A percentile compares a stretch with the other conserved stretches of the same genome.
phyloP scores from a whole-genome alignment of 2,888 invertebrate genomes.

The Phlogophora meticulosa region DNA sequence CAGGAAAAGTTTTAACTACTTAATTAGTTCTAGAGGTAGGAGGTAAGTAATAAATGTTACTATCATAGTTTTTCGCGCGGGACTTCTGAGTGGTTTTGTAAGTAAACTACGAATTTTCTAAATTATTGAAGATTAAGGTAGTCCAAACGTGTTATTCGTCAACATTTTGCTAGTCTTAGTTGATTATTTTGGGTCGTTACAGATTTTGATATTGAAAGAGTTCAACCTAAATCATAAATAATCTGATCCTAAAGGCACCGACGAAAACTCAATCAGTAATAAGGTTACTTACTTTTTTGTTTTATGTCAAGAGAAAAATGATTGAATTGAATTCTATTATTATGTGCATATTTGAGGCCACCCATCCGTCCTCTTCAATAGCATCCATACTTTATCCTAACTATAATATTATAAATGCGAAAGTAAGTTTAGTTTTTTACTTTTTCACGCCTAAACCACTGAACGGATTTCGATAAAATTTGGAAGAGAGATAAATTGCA shows the following conservation, averaged over 20 bases:
- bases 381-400: no score
- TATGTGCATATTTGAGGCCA: neutral
- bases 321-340: neutral
- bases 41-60: constrained; percentile 25
- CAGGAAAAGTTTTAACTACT: constrained; percentile 59
- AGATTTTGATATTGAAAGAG: constrained; percentile 6
- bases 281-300: neutral
- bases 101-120: no score
- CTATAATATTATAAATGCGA: no score
- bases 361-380: neutral
- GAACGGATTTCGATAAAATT: no score
- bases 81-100: constrained; percentile 3
- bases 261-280: constrained; percentile 17
- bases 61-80: constrained; percentile 28
- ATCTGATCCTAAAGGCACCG: neutral
- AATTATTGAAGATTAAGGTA: no score
- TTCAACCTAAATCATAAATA: constrained; percentile 12
- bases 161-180: no score
- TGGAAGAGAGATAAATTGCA: no score
- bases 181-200: neutral
- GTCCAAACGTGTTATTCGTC: no score
- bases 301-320: no score
- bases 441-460: no score
- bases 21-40: constrained; percentile 28
- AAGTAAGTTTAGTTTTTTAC: no score